Percentiles rank a stretch among this genome's conserved stretches.
phyloP scores from a whole-genome alignment of 2,113 vertebrate genomes.

The Phoxinus phoxinus region DNA sequence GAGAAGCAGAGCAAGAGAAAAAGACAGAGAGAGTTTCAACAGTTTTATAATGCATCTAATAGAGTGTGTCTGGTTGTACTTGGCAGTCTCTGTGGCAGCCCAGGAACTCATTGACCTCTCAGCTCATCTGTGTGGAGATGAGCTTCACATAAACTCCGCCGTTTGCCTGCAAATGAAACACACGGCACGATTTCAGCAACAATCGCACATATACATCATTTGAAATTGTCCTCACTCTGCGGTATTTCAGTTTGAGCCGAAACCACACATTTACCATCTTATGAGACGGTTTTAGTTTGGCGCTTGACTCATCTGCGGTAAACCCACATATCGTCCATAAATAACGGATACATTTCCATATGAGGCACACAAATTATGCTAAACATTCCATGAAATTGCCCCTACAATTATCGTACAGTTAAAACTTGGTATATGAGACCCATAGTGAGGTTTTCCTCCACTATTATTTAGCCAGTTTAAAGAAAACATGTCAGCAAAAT shows the following conservation, averaged over 20 bases:
- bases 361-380: conserved; percentile 39
- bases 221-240: conserved; percentile 33
- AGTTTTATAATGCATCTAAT: conserved; percentile 55
- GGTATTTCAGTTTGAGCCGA: conserved; percentile 25
- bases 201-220: conserved; percentile 44
- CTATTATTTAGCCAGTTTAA: conserved; percentile 48
- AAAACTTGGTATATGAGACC: conserved; percentile 11
- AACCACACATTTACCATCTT: conserved; percentile 41
- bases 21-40: conserved; percentile 32
- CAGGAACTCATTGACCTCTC: conserved; percentile 58
- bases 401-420: conserved; percentile 40
- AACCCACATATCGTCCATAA: conserved; percentile 39
- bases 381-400: conserved; percentile 46
- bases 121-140: conserved; percentile 55
- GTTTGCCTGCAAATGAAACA: conserved; percentile 47
- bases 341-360: conserved; percentile 41
- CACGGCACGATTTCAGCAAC: conserved; percentile 44
- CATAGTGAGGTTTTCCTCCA: conserved; percentile 12
- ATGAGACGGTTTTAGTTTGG: conserved; percentile 41
- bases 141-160: conserved; percentile 43
- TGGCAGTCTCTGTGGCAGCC: conserved; percentile 56
- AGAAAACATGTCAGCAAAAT: conserved; percentile 45
- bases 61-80: conserved; percentile 59
- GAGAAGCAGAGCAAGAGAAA: conserved; percentile 3
- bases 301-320: conserved; percentile 33